These are phyloP conservation scores for Pseudochirops corinnae DNA, from an alignment of 2,797 vertebrate genomes.

Conservation along the genomic window DNA sequence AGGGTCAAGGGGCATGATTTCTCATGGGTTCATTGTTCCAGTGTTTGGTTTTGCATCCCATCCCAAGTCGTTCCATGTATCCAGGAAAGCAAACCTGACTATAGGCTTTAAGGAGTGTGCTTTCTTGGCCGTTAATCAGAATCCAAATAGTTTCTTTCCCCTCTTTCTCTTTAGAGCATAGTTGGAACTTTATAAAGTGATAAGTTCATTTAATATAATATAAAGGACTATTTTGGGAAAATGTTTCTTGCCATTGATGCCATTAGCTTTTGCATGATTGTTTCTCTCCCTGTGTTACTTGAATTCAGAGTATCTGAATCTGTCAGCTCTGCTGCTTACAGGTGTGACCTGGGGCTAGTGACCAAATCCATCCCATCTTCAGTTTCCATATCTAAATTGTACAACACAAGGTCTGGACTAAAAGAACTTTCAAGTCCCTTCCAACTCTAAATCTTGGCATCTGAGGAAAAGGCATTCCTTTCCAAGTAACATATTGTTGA, in stretches of 20 bases:
- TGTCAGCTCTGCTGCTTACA: background rate
- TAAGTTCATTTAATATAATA: background rate
- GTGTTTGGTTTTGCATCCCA: background rate
- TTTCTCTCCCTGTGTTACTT: background rate
- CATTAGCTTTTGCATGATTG: background rate
- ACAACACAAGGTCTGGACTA: background rate
- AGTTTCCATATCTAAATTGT: background rate
- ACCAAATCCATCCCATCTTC: background rate
- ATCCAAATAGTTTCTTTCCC: background rate
- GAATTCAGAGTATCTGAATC: background rate
- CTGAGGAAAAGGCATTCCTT: background rate
- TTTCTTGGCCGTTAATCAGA: background rate
- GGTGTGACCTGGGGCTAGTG: background rate
- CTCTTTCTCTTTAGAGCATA: background rate
- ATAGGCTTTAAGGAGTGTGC: background rate
- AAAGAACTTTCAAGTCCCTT: background rate
- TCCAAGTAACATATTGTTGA: background rate
- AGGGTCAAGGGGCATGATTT: background rate
- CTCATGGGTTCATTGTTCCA: background rate
- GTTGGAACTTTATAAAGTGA: background rate
- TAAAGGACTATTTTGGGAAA: background rate
- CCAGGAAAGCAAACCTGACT: background rate
- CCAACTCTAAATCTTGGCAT: background rate
- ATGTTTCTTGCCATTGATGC: background rate
- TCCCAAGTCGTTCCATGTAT: background rate